Percentiles rank a stretch among this genome's conserved stretches.
These are phyloP conservation scores for Pseudorhombus dupliciocellatus DNA, from an alignment of 2,113 vertebrate species.

Conservation along the genomic window DNA sequence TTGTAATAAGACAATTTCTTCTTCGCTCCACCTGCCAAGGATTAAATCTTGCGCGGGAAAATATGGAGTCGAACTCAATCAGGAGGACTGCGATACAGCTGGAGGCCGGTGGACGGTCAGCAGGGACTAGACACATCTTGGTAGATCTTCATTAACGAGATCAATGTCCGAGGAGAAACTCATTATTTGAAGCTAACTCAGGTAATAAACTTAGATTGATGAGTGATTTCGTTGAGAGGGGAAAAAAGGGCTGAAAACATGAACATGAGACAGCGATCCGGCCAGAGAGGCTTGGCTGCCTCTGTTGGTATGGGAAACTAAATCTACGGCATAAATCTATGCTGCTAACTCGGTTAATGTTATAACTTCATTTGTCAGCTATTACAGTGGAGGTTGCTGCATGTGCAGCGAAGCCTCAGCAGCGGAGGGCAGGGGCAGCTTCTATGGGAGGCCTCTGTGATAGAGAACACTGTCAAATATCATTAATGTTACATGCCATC, in stretches of 20 bases:
- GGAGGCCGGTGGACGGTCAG: conserved; percentile 4
- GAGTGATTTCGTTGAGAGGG: conserved; percentile 17
- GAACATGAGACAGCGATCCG: not conserved
- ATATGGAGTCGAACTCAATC: not conserved
- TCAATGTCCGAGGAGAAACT: conserved; percentile 50
- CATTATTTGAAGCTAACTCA: conserved; percentile 35
- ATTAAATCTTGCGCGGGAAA: not conserved
- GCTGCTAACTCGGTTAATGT: conserved; percentile 18
- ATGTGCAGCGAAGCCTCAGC: conserved; percentile 5
- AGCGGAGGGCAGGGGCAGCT: conserved; percentile 23
- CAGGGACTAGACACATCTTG: conserved; percentile 21
- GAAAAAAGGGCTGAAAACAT: conserved; percentile 11
- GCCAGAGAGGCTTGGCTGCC: not conserved
- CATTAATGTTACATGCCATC: conserved; percentile 52
- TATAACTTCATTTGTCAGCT: conserved; percentile 27
- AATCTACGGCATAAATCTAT: not conserved
- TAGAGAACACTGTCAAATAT: conserved; percentile 43
- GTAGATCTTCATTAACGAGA: conserved; percentile 55
- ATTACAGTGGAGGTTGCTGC: conserved; percentile 1
- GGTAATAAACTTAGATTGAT: conserved; percentile 34
- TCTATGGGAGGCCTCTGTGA: conserved; percentile 5
- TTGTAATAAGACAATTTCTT: not conserved
- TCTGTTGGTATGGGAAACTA: conserved; percentile 9
- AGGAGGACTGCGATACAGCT: not conserved
- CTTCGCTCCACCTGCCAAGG: not conserved